Evolutionary conservation across 2,797 vertebrate species (phyloP), one percentile per base, ranked within the genome.

Genomic region (Erpetoichthys calabaricus): DNA sequence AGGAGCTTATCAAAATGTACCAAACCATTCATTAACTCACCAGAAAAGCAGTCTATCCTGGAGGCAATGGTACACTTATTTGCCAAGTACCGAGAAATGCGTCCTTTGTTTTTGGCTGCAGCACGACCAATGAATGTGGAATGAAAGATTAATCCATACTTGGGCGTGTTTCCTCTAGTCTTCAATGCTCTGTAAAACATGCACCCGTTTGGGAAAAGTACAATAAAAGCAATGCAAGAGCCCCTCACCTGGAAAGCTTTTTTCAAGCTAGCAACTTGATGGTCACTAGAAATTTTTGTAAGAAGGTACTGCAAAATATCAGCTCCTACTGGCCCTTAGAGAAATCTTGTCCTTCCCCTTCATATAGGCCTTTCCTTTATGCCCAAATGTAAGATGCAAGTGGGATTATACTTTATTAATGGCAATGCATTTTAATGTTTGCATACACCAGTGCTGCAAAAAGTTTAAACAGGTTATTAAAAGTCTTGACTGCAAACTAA

Each of bases 1-100:
- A 25, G 2, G 25, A 25, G 25, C 25, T 25, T 25, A 25, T 25
- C 25, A 25, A 25, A 25, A 25, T 25, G 25, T 25, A 2, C 25
- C 25, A 25, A 25, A 25, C 25, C 25, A 25, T 25, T 25, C 25
- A 25, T 25, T 25, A 42, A 51, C 71, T 74, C 64, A 97, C 95
- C 95, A 3, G 95, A 93, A 73, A 98, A 98, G 68, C 94, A 97
- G 78, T 97, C 94, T 0, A 98, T 94, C 45, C 94, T 85, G 0
- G 94, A 98, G 8, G 95, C 95, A 1, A 98, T 94, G 41, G 91
- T 90, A 80, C 94, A 98, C 63, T 98, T 98, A 82, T 98, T 98
- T 9, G 94, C 95, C 72, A 98, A 73, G 65, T 97, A 98, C 45
- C 95, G 85, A 9, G 93, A 97, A 77, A 98, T 98, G 7, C 95